Conservation (phyloP, 2,888 invertebrate genomes). For the Gasteruption jaculator region DNA sequence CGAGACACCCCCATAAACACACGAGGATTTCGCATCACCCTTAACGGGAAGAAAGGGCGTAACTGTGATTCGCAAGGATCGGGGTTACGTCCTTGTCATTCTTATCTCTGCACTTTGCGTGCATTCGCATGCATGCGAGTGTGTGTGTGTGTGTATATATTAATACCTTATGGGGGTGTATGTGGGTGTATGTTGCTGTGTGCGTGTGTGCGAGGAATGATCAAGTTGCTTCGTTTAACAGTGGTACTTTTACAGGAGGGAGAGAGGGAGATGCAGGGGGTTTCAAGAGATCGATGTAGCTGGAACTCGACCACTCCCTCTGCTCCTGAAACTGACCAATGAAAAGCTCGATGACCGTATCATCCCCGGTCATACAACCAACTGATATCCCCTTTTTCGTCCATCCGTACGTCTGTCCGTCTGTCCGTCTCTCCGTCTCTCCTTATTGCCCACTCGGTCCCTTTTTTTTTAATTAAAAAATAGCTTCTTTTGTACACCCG, state of each 20-base stretch:
- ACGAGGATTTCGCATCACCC: too few species aligned
- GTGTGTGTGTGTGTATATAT: too few species aligned
- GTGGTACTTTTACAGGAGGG: not conserved
- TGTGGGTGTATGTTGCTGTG: too few species aligned
- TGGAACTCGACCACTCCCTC: slow-evolving; percentile 47
- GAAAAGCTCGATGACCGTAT: slow-evolving; percentile 42
- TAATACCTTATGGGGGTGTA: slow-evolving; percentile 18
- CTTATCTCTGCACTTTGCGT: too few species aligned
- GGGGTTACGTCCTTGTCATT: too few species aligned
- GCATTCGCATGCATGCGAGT: too few species aligned
- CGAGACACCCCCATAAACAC: too few species aligned
- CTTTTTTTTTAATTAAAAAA: not conserved
- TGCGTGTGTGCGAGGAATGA: too few species aligned
- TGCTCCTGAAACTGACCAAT: slow-evolving; percentile 44
- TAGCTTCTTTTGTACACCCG: not conserved
- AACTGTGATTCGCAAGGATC: too few species aligned
- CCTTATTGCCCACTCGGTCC: not conserved
- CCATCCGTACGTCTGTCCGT: slow-evolving; percentile 14
- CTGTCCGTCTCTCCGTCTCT: slow-evolving; percentile 26
- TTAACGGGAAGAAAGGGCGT: too few species aligned
- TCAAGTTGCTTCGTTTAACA: too few species aligned
- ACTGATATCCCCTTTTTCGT: slow-evolving; percentile 36
- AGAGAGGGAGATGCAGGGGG: slow-evolving; percentile 22
- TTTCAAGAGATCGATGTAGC: slow-evolving; percentile 47
- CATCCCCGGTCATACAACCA: too few species aligned